These are phyloP conservation scores for Plagiodera versicolora DNA, from an alignment of 2,888 invertebrate species.

Conservation along the genomic window DNA sequence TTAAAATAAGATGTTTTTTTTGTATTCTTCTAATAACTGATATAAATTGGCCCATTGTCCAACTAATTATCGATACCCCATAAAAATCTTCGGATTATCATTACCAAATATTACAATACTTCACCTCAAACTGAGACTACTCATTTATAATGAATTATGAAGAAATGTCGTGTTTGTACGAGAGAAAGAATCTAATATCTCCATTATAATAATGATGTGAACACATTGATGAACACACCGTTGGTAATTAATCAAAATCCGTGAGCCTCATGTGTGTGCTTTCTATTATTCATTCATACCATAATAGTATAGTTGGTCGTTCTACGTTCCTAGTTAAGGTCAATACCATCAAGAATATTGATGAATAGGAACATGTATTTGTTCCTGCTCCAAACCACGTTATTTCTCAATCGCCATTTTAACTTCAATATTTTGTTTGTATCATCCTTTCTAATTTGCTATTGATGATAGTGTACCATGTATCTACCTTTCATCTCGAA, in stretches of 20 bases:
- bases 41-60: no score
- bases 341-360: background rate
- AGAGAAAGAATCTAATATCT: slow-evolving; percentile 11
- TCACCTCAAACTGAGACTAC: no score
- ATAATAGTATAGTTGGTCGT: background rate
- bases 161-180: background rate
- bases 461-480: background rate
- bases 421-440: background rate
- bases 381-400: background rate
- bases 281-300: background rate
- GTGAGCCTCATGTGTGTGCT: slow-evolving; percentile 5
- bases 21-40: no score
- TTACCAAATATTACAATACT: no score
- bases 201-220: slow-evolving; percentile 8
- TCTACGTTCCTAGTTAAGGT: background rate
- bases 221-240: slow-evolving; percentile 8
- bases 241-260: slow-evolving; percentile 2
- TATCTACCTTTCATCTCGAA: background rate
- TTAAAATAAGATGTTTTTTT: no score
- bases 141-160: background rate
- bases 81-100: no score
- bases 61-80: no score
- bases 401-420: background rate
- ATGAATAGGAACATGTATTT: background rate
- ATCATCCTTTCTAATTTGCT: background rate